Conservation (phyloP, 2,113 vertebrate species). For the Sorex araneus region DNA sequence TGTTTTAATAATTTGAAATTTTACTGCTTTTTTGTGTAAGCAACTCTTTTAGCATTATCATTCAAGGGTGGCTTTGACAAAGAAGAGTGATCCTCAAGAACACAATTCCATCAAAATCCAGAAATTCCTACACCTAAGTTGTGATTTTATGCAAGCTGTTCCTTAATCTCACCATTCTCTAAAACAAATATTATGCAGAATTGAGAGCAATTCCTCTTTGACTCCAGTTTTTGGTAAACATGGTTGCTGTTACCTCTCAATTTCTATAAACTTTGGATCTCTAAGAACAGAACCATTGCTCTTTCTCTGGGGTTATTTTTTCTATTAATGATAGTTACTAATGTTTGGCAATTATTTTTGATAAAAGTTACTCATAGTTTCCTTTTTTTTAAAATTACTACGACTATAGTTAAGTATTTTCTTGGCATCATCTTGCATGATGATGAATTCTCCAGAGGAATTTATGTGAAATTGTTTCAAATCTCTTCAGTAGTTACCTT, state of each 20-base stretch:
- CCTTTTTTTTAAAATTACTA: slow-evolving; percentile 21
- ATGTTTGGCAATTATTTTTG: slow-evolving; percentile 34
- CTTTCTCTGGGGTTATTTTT: slow-evolving; percentile 1
- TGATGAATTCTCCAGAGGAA: slow-evolving; percentile 43
- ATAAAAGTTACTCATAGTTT: slow-evolving; percentile 37
- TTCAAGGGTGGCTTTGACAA: neutral
- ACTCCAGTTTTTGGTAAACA: neutral
- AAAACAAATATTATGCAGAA: neutral
- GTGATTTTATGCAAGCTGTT: neutral
- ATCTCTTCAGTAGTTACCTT: slow-evolving; percentile 5
- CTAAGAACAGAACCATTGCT: neutral
- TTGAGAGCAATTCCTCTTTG: neutral
- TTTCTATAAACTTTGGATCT: neutral
- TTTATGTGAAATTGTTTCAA: slow-evolving; percentile 58
- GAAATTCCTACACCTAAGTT: neutral
- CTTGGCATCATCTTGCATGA: slow-evolving; percentile 46
- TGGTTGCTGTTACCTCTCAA: neutral
- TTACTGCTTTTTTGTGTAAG: neutral
- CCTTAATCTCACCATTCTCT: neutral
- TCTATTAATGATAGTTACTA: slow-evolving; percentile 47
- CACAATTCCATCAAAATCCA: neutral
- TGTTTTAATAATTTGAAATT: neutral
- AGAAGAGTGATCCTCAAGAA: neutral
- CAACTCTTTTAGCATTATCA: neutral
- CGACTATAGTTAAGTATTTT: slow-evolving; percentile 55